Evolutionary conservation across 2,888 invertebrate species (phyloP).

Genomic region (Tuberolachnus salignus): DNA sequence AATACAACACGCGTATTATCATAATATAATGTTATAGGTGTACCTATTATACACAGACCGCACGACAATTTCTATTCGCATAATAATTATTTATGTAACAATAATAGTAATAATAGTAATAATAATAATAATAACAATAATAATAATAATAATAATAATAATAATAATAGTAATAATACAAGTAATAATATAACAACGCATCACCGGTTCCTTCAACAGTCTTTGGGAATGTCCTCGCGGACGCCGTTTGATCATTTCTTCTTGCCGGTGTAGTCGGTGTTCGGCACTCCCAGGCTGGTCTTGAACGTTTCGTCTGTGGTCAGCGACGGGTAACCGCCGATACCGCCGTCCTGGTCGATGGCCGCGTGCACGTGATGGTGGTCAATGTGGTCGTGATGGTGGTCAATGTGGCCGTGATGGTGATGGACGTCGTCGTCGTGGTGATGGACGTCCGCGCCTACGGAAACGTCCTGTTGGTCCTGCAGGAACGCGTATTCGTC

Average conservation of each 20-base stretch:
- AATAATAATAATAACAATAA: slow-evolving; percentile 13
- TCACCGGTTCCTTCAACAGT: not conserved
- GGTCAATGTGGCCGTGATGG: not conserved
- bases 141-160: not conserved
- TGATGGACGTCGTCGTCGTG: not conserved
- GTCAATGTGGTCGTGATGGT: not conserved
- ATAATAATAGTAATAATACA: not conserved
- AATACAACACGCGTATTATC: too few species aligned
- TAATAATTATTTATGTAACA: too few species aligned
- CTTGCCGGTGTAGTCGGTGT: slow-evolving; percentile 28
- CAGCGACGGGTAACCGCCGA: slow-evolving; percentile 29
- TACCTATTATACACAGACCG: too few species aligned
- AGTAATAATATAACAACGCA: not conserved
- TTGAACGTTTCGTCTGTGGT: slow-evolving; percentile 33
- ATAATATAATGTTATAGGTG: too few species aligned
- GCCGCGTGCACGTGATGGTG: slow-evolving; percentile 2
- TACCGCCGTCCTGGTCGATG: slow-evolving; percentile 29
- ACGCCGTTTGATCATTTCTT: slow-evolving; percentile 13
- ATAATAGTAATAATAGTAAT: slow-evolving; percentile 1
- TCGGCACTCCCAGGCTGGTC: slow-evolving; percentile 45
- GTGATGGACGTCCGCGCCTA: slow-evolving; percentile 1
- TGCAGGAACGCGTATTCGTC: slow-evolving; percentile 18
- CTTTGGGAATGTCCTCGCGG: not conserved
- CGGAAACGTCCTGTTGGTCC: slow-evolving; percentile 1
- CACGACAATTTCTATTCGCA: too few species aligned